These are phyloP conservation scores for Eurystomus gularis DNA, from an alignment of 2,113 vertebrate species.

Conservation along the genomic window DNA sequence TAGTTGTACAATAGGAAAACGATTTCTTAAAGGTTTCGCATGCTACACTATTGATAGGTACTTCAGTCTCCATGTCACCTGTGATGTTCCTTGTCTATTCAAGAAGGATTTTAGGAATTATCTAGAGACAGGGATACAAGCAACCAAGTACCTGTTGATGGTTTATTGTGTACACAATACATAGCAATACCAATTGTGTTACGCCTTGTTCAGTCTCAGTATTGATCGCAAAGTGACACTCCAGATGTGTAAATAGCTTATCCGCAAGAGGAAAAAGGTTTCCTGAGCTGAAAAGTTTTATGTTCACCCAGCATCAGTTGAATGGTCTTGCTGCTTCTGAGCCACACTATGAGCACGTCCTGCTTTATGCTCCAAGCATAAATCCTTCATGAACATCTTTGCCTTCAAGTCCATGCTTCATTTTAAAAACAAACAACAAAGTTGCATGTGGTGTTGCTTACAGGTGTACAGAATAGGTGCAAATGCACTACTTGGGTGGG, in stretches of 20 bases:
- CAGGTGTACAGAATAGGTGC: neutral
- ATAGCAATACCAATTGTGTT: neutral
- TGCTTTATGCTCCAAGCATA: neutral
- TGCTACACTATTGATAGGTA: neutral
- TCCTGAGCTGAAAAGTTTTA: neutral
- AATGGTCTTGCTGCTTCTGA: fast-evolving
- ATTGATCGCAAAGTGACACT: neutral
- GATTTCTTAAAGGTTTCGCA: neutral
- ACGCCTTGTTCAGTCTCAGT: neutral
- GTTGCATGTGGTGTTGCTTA: neutral
- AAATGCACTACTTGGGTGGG: neutral
- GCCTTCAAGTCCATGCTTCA: neutral
- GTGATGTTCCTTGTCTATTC: neutral
- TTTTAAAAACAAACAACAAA: neutral
- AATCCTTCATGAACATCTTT: neutral
- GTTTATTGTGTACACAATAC: neutral
- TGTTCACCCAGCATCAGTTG: neutral
- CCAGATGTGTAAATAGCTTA: neutral
- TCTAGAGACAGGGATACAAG: neutral
- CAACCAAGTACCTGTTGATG: neutral
- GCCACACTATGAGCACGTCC: neutral
- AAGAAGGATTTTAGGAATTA: neutral
- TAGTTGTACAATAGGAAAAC: neutral
- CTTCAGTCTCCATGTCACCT: neutral
- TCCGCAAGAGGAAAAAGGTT: neutral